Evolutionary conservation across 2,797 vertebrate genomes (phyloP).

Genomic region (Acrossocheilus fasciatus): DNA sequence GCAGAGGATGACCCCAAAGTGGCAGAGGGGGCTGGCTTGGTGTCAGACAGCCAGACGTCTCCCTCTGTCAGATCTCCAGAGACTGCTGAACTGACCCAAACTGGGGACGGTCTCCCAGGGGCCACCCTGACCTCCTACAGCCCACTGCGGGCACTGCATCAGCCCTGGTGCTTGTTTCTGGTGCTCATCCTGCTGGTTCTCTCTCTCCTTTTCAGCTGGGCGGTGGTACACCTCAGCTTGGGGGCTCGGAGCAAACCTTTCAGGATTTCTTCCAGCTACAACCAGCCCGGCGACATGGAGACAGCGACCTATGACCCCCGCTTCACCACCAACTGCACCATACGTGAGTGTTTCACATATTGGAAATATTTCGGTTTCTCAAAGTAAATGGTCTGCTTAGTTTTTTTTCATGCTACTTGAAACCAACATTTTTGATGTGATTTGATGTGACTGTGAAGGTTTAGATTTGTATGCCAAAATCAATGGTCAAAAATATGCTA

Average conservation of each 20-base stretch:
- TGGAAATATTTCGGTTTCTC: not conserved
- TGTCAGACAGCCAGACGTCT: constrained; percentile 61
- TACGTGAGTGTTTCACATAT: constrained; percentile 73
- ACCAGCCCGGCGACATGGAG: constrained; percentile 71
- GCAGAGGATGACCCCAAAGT: constrained; percentile 65
- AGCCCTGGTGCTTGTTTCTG: constrained; percentile 72
- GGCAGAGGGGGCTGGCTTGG: constrained; percentile 58
- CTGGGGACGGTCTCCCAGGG: constrained; percentile 61
- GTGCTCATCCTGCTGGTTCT: constrained; percentile 79
- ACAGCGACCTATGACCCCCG: constrained; percentile 75
- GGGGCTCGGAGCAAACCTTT: constrained; percentile 73
- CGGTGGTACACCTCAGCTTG: constrained; percentile 79
- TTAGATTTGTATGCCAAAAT: not conserved
- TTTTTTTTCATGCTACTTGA: not conserved
- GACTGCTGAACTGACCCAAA: constrained; percentile 52
- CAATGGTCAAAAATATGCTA: not conserved
- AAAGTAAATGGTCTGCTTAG: not conserved
- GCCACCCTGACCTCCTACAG: constrained; percentile 66
- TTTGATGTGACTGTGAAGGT: not conserved
- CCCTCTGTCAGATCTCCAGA: constrained; percentile 57
- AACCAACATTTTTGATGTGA: not conserved
- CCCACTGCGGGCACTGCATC: constrained; percentile 61
- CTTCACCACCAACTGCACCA: constrained; percentile 84
- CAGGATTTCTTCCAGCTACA: constrained; percentile 77
- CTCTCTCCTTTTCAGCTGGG: constrained; percentile 86